A percentile compares a stretch with the other conserved stretches of the same genome.
Evolutionary conservation across 2,888 invertebrate genomes (phyloP).

Genomic region (Drosophila quinaria): DNA sequence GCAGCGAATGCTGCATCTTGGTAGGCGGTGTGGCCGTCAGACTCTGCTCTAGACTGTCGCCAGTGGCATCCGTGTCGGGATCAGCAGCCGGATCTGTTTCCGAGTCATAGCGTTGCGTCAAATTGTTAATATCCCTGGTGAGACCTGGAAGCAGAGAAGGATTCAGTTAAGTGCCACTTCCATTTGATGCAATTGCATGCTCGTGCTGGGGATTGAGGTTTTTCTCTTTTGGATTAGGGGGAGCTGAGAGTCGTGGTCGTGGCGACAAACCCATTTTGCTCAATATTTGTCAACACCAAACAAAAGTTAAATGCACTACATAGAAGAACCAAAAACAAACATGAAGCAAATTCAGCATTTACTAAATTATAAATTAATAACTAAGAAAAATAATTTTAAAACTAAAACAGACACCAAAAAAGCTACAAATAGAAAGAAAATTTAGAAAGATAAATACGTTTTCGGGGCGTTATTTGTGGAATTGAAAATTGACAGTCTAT

Average conservation of each 20-base stretch:
- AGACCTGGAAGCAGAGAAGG: conserved; percentile 75
- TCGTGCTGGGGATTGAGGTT: conserved; percentile 43
- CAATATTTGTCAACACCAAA: conserved; percentile 70
- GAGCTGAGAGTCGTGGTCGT: conserved; percentile 37
- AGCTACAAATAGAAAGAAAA: conserved; percentile 15
- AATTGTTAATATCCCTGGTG: conserved; percentile 84
- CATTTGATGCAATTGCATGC: conserved; percentile 27
- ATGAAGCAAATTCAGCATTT: conserved; percentile 9
- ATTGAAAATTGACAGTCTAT: neutral
- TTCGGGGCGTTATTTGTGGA: conserved; percentile 3
- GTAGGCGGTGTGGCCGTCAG: conserved; percentile 67
- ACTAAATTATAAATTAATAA: conserved; percentile 17
- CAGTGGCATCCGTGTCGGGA: conserved; percentile 92
- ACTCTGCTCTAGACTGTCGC: conserved; percentile 85
- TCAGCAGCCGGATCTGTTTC: conserved; percentile 87
- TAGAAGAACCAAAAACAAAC: conserved; percentile 21
- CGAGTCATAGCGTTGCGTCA: conserved; percentile 85
- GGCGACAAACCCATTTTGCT: conserved; percentile 63
- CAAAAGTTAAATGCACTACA: conserved; percentile 38
- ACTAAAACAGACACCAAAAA: conserved; percentile 34
- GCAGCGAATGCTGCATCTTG: conserved; percentile 86
- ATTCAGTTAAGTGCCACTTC: conserved; percentile 4
- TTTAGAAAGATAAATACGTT: neutral
- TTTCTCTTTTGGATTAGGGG: conserved; percentile 29
- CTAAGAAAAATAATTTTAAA: conserved; percentile 9